A percentile compares a stretch with the other conserved stretches of the same genome.
These are phyloP conservation scores for Pterobdella sp. DNA, from an alignment of 2,888 invertebrate genomes.

Conservation along the genomic window DNA sequence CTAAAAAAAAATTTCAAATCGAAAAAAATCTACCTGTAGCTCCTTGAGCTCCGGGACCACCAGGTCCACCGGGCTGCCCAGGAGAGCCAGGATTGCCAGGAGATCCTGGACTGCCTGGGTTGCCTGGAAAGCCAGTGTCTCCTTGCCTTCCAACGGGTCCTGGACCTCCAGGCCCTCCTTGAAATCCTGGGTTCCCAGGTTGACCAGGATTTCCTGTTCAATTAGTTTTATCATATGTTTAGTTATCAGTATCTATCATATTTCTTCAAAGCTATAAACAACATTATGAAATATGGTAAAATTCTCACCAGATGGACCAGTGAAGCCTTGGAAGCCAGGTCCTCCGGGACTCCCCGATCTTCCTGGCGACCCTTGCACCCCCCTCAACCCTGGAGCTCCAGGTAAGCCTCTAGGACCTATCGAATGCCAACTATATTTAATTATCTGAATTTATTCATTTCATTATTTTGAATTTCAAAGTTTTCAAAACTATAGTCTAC, in stretches of 20 bases:
- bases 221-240: background rate
- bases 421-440: background rate
- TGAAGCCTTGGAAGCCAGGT: background rate
- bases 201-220: background rate
- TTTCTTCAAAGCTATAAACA: background rate
- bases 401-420: conserved; percentile 7
- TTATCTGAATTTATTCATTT: background rate
- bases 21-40: background rate
- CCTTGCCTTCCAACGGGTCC: background rate
- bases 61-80: background rate
- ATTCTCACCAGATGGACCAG: conserved; percentile 1
- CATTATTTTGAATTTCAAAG: too few relatives aligned
- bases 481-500: too few relatives aligned
- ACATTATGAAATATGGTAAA: background rate
- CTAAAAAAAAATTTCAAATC: background rate
- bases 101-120: background rate
- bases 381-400: conserved; percentile 7
- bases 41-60: conserved; percentile 1
- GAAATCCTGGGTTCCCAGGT: background rate
- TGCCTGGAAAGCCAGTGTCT: conserved; percentile 7
- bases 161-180: conserved; percentile 13
- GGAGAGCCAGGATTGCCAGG: conserved; percentile 7
- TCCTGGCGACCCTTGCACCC: conserved; percentile 4
- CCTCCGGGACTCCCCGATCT: conserved; percentile 3
- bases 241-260: background rate